Conservation (phyloP, 1,140 invertebrate genomes). For the Subanguina moxae region DNA sequence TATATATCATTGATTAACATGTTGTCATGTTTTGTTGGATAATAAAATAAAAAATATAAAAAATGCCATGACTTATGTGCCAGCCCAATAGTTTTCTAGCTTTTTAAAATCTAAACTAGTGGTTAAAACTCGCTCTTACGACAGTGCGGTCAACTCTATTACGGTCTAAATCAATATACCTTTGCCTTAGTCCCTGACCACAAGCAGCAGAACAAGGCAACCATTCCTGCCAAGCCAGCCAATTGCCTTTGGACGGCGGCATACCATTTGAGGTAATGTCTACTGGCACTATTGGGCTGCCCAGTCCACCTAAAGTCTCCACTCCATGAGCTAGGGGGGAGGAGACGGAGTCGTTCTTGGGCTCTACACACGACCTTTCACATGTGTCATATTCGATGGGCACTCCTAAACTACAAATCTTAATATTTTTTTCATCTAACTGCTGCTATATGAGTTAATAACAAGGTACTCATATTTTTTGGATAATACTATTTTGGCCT, state of each 20-base stretch:
- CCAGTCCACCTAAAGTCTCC: neutral
- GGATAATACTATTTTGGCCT: too few species aligned
- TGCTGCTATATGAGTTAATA: too few species aligned
- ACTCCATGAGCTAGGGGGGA: neutral
- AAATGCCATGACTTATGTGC: too few species aligned
- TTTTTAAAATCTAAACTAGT: too few species aligned
- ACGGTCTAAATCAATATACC: constrained; percentile 8
- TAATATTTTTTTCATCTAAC: too few species aligned
- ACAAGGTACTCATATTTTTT: too few species aligned
- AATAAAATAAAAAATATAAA: too few species aligned
- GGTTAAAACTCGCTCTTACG: too few species aligned
- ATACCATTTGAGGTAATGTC: constrained; percentile 10
- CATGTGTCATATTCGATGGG: constrained; percentile 36
- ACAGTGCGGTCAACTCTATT: too few species aligned
- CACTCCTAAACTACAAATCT: constrained; percentile 16
- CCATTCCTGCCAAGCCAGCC: constrained; percentile 41
- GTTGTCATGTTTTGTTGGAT: too few species aligned
- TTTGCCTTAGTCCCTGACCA: constrained; percentile 23
- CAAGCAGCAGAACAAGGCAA: constrained; percentile 38
- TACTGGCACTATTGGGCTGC: neutral
- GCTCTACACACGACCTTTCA: constrained; percentile 19
- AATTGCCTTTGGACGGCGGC: constrained; percentile 12
- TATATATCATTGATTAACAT: too few species aligned
- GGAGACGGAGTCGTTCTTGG: neutral
- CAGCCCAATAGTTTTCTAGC: too few species aligned